phyloP scores from a whole-genome alignment of 2,888 invertebrate genomes.

The Drosophila lutescens region DNA sequence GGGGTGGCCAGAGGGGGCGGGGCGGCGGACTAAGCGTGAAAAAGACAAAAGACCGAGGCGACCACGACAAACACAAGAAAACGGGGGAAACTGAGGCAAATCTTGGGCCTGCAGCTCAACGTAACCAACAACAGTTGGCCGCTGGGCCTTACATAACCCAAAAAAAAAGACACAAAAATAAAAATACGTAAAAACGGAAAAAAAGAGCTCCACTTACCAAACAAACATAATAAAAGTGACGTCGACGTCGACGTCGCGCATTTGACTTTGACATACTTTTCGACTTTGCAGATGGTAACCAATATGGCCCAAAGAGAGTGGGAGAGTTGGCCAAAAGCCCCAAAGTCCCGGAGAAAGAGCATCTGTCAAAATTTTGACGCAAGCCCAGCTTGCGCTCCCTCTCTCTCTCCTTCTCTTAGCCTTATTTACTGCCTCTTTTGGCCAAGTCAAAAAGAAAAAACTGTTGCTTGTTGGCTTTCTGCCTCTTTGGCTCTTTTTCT shows the following conservation, averaged over 20 bases:
- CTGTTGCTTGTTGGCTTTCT: conserved; percentile 20
- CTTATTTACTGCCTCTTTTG: conserved; percentile 2
- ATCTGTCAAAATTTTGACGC: conserved; percentile 57
- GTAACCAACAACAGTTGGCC: conserved; percentile 53
- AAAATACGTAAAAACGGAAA: conserved; percentile 14
- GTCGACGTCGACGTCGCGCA: conserved; percentile 44
- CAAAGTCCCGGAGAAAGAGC: conserved; percentile 15
- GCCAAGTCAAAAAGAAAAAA: conserved; percentile 2
- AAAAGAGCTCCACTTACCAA: conserved; percentile 72
- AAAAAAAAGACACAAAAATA: conserved; percentile 6
- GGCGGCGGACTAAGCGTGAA: conserved; percentile 57
- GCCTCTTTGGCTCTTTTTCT: conserved; percentile 42
- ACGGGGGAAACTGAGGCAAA: conserved; percentile 37
- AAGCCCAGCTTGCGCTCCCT: conserved; percentile 57
- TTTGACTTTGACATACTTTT: conserved; percentile 84
- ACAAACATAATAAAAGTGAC: conserved; percentile 77
- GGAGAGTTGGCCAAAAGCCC: conserved; percentile 13
- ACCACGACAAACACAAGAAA: conserved; percentile 44
- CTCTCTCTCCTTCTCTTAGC: conserved; percentile 10
- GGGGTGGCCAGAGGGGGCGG: not conserved
- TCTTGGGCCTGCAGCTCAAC: conserved; percentile 44
- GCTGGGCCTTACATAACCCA: conserved; percentile 42
- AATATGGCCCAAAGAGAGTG: conserved; percentile 16
- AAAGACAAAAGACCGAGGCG: conserved; percentile 71
- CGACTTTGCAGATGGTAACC: conserved; percentile 50